phyloP scores from a whole-genome alignment of 1,140 invertebrate species.

The Zaprionus gabonicus region DNA sequence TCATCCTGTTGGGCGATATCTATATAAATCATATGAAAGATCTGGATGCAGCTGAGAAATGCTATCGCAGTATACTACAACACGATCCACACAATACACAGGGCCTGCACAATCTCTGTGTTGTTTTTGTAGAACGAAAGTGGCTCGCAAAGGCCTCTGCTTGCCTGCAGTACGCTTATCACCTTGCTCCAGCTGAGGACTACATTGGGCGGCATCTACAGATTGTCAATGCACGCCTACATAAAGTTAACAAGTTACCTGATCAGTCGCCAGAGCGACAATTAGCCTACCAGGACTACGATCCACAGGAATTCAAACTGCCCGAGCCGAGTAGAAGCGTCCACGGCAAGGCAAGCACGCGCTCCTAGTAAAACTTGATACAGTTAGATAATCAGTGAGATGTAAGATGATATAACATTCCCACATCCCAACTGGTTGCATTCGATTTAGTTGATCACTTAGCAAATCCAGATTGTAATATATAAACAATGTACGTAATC shows the following conservation, averaged over 20 bases:
- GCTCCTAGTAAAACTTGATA: constrained; percentile 51
- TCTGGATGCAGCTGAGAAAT: constrained; percentile 96
- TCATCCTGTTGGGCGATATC: constrained; percentile 97
- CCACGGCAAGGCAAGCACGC: constrained; percentile 49
- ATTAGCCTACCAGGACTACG: constrained; percentile 77
- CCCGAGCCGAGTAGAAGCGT: constrained; percentile 28
- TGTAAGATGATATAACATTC: neutral
- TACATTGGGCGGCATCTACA: constrained; percentile 94
- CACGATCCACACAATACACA: constrained; percentile 96
- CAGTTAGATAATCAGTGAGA: neutral
- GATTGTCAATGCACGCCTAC: constrained; percentile 76
- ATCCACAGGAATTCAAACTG: constrained; percentile 75
- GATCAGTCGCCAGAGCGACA: constrained; percentile 74
- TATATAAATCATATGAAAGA: constrained; percentile 98
- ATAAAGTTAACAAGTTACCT: constrained; percentile 82
- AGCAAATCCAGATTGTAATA: constrained; percentile 10
- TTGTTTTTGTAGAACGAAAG: constrained; percentile 96
- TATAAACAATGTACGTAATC: constrained; percentile 41
- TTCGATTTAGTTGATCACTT: neutral
- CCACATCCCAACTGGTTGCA: constrained; percentile 1
- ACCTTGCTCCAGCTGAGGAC: constrained; percentile 93
- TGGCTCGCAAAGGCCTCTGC: constrained; percentile 92
- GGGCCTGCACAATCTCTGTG: constrained; percentile 97
- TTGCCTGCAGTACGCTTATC: constrained; percentile 92
- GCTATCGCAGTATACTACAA: constrained; percentile 94